Percentiles rank a stretch among this genome's conserved stretches.
Conservation (phyloP, 2,113 vertebrate species). For the Elachura formosa region DNA sequence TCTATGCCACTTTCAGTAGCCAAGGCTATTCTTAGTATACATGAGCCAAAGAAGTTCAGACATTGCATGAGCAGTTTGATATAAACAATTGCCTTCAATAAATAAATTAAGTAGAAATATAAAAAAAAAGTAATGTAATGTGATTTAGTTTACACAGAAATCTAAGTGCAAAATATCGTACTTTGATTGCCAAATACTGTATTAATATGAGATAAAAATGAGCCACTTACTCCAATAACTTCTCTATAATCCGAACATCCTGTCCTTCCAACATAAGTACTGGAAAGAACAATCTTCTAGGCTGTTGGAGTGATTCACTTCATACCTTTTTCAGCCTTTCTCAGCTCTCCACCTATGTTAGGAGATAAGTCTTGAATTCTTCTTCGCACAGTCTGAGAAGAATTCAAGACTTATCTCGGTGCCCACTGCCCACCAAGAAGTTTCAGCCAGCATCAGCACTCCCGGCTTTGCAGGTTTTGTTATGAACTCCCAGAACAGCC, state of each 20-base stretch:
- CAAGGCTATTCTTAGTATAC: background rate
- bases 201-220: background rate
- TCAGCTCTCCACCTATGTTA: background rate
- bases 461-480: background rate
- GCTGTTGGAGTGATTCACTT: background rate
- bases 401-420: background rate
- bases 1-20: background rate
- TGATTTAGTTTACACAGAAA: slow-evolving; percentile 3
- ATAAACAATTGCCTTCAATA: slow-evolving; percentile 7
- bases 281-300: background rate
- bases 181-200: background rate
- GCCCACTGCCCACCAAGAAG: background rate
- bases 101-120: slow-evolving; percentile 27
- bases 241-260: background rate
- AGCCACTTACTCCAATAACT: background rate
- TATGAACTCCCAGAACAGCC: background rate
- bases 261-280: background rate
- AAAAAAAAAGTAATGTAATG: background rate
- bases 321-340: background rate
- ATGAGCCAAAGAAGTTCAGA: slow-evolving; percentile 4
- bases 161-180: background rate
- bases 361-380: too few species aligned
- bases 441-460: background rate
- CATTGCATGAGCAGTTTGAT: background rate
- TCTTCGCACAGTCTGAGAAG: background rate